phyloP scores from a whole-genome alignment of 2,797 vertebrate species.

The Menidia menidia region DNA sequence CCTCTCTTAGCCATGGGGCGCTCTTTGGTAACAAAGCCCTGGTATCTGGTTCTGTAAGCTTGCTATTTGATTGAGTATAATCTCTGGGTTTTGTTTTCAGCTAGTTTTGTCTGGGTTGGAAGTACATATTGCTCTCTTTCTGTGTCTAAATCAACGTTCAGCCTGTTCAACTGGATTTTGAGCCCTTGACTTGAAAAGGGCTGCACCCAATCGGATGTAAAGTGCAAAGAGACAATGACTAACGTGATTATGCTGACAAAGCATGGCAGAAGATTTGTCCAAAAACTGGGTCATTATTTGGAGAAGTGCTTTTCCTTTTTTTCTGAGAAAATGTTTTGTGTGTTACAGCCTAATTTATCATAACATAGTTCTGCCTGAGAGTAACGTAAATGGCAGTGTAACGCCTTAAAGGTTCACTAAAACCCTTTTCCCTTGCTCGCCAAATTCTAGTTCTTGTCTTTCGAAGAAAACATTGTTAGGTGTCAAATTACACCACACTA shows the following conservation, averaged over 20 bases:
- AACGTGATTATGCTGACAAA: constrained; percentile 24
- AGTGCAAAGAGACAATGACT: constrained; percentile 44
- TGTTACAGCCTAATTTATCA: background rate
- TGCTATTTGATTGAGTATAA: constrained; percentile 75
- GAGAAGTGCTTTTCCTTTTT: background rate
- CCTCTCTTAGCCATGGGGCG: constrained; percentile 54
- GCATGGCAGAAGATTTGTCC: constrained; percentile 14
- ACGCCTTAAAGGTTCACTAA: background rate
- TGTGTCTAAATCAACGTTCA: constrained; percentile 55
- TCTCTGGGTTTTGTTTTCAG: constrained; percentile 73
- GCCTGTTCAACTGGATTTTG: constrained; percentile 73
- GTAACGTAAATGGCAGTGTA: background rate
- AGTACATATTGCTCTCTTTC: constrained; percentile 56
- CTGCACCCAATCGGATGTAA: constrained; percentile 51
- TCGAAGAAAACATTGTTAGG: background rate
- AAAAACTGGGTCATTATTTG: constrained; percentile 4
- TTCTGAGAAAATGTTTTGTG: background rate
- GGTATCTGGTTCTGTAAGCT: constrained; percentile 72
- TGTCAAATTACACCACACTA: background rate
- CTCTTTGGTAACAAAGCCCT: constrained; percentile 61
- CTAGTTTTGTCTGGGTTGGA: constrained; percentile 64
- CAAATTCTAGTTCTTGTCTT: background rate
- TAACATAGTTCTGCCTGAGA: background rate
- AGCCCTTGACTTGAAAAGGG: constrained; percentile 39
- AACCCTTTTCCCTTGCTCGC: background rate